Percentiles rank a stretch among this genome's conserved stretches.
Evolutionary conservation across 2,113 vertebrate genomes (phyloP).

Genomic region (Strix aluco): DNA sequence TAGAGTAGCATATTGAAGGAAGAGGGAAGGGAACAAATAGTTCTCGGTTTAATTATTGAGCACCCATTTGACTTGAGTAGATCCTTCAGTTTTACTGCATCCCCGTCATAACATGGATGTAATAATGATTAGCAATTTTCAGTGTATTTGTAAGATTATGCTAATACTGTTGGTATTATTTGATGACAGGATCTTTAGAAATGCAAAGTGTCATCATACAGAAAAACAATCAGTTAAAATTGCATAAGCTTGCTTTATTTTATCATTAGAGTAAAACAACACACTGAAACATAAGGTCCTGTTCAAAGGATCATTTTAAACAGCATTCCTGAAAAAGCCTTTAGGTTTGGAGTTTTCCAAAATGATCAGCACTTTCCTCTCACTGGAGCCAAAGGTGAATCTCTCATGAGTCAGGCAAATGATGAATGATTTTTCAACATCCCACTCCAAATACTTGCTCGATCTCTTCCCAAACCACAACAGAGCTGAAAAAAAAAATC

Average conservation of each 20-base stretch:
- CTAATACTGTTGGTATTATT: background rate
- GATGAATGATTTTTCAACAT: background rate
- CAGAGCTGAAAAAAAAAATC: background rate
- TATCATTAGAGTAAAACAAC: background rate
- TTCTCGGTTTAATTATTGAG: background rate
- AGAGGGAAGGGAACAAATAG: background rate
- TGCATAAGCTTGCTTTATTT: background rate
- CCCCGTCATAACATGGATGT: background rate
- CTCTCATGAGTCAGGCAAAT: background rate
- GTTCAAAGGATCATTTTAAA: background rate
- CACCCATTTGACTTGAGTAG: background rate
- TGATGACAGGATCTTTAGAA: background rate
- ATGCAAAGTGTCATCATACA: background rate
- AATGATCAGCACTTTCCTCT: background rate
- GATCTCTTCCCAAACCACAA: background rate
- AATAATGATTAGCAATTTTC: background rate
- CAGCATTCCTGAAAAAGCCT: background rate
- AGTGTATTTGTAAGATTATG: background rate
- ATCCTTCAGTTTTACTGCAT: background rate
- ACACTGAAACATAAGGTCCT: background rate
- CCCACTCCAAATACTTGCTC: background rate
- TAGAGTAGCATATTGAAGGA: background rate
- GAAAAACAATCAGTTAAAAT: background rate
- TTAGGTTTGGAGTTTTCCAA: background rate
- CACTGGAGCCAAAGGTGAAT: background rate